Evolutionary conservation across 2,797 vertebrate species (phyloP).

Genomic region (Hybognathus amarus): DNA sequence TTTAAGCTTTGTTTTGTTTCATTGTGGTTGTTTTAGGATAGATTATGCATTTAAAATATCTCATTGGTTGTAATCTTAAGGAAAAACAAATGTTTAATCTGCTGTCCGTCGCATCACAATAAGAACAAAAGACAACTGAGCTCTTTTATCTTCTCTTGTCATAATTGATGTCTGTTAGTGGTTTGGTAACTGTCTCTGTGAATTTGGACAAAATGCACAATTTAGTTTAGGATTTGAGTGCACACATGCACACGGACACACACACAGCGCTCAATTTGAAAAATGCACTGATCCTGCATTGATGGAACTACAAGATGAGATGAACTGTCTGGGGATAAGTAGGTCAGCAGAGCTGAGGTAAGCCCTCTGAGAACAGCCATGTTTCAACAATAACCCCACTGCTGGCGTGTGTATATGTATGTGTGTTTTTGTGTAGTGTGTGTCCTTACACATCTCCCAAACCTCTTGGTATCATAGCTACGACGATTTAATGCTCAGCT

Average conservation of each 20-base stretch:
- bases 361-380: conserved; percentile 61
- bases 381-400: conserved; percentile 65
- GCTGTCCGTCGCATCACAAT: background rate
- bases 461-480: conserved; percentile 47
- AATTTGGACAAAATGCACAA: conserved; percentile 48
- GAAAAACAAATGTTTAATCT: conserved; percentile 8
- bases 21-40: background rate
- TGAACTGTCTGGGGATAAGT: conserved; percentile 66
- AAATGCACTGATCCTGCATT: conserved; percentile 62
- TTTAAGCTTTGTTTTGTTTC: background rate
- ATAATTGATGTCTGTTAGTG: conserved; percentile 38
- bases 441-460: conserved; percentile 43
- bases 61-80: conserved; percentile 10
- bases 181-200: conserved; percentile 44
- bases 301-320: conserved; percentile 63
- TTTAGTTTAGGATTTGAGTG: conserved; percentile 51
- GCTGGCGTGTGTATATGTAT: conserved; percentile 52
- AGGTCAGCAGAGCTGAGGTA: conserved; percentile 66
- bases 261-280: conserved; percentile 56
- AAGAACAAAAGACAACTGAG: conserved; percentile 16
- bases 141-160: conserved; percentile 36
- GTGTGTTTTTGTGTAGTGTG: conserved; percentile 60
- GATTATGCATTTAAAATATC: background rate
- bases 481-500: conserved; percentile 28
- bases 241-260: conserved; percentile 32